phyloP scores from a whole-genome alignment of 1,140 invertebrate species.

The Carcinoscorpius rotundicauda region DNA sequence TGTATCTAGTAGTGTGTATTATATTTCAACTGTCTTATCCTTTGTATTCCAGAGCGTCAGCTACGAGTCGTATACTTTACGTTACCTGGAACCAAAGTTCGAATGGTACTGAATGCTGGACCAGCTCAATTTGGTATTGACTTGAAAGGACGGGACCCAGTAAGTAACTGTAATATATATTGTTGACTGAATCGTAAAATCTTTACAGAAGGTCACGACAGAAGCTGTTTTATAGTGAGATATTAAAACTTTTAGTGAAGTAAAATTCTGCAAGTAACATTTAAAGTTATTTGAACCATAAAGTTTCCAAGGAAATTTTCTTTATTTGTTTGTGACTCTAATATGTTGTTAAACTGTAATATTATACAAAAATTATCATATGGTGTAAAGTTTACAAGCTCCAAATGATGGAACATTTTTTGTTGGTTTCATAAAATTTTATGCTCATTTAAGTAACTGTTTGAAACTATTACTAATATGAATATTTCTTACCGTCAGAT shows the following conservation, averaged over 20 bases:
- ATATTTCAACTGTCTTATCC: no score
- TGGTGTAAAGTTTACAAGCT: no score
- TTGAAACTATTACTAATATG: not conserved
- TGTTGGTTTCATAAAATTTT: not conserved
- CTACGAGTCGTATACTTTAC: slow-evolving; percentile 22
- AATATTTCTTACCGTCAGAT: not conserved
- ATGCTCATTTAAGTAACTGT: not conserved
- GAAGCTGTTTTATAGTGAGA: no score
- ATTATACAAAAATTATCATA: no score
- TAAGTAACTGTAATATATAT: slow-evolving; percentile 5
- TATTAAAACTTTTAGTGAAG: no score
- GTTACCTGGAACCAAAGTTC: slow-evolving; percentile 10
- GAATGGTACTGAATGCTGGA: slow-evolving; percentile 52
- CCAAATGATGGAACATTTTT: not conserved
- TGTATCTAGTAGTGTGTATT: no score
- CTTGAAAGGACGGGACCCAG: slow-evolving; percentile 33
- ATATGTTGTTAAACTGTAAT: no score
- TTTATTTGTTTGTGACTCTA: no score
- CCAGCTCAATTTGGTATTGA: slow-evolving; percentile 84
- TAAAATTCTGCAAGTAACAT: no score
- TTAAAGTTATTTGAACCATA: no score
- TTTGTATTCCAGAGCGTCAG: slow-evolving; percentile 15
- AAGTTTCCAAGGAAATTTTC: no score
- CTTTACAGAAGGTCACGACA: not conserved
- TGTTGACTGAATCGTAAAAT: no score